These are phyloP conservation scores for Todiramphus chloris DNA, from an alignment of 2,113 vertebrate species.

Conservation along the genomic window DNA sequence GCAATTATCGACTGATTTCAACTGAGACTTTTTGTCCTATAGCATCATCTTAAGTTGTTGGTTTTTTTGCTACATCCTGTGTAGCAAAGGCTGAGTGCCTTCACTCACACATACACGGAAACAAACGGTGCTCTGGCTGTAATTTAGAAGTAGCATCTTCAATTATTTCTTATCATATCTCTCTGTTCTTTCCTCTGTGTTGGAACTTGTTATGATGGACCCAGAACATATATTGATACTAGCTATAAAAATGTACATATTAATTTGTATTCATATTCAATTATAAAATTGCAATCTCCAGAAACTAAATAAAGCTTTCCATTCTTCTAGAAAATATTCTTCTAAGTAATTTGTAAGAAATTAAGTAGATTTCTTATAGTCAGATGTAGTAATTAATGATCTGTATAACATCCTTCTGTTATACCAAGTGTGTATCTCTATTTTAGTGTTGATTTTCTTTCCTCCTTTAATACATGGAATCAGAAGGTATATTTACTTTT, in stretches of 20 bases:
- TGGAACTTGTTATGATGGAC: not conserved
- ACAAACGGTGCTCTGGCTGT: not conserved
- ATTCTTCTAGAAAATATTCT: not conserved
- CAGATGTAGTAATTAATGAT: not conserved
- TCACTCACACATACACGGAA: not conserved
- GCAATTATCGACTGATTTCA: not conserved
- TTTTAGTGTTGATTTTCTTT: constrained; percentile 46
- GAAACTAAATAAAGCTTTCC: not conserved
- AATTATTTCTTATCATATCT: not conserved
- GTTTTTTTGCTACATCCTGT: not conserved
- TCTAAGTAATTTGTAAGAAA: not conserved
- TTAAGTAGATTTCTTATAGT: not conserved
- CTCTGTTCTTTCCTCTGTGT: not conserved
- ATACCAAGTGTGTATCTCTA: not conserved
- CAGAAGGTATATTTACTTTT: constrained; percentile 44
- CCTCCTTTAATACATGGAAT: constrained; percentile 30
- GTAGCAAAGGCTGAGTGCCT: not conserved
- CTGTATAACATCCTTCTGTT: not conserved
- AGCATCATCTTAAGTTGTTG: not conserved
- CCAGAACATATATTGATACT: not conserved
- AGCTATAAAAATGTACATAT: not conserved
- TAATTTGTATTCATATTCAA: not conserved
- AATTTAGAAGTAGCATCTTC: not conserved
- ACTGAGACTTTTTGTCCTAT: not conserved
- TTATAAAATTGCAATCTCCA: not conserved